Conservation (phyloP, 2,797 vertebrate species). For the Onychomys arenicola region DNA sequence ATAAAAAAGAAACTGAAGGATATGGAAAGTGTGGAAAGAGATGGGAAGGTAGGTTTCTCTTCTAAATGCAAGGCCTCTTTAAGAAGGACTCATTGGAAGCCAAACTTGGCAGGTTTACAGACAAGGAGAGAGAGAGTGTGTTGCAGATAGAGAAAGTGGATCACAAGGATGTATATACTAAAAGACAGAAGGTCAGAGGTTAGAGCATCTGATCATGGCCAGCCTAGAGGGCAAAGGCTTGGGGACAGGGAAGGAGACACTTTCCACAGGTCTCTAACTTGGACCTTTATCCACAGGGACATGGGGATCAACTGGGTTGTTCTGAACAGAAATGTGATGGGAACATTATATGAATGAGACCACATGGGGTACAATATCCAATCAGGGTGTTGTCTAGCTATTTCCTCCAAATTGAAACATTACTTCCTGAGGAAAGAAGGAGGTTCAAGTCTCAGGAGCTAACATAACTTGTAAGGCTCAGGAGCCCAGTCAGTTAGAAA, state of each 20-base stretch:
- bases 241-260: neutral
- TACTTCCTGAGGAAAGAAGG: too few species aligned
- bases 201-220: neutral
- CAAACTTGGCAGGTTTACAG: neutral
- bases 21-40: neutral
- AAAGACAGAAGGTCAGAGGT: neutral
- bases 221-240: neutral
- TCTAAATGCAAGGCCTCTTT: neutral
- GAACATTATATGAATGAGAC: neutral
- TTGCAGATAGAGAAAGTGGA: neutral
- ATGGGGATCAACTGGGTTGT: neutral
- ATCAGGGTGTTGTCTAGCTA: too few species aligned
- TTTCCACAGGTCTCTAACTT: neutral
- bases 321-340: neutral
- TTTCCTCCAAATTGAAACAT: neutral
- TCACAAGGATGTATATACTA: neutral
- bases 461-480: neutral
- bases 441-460: neutral
- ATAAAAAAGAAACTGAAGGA: neutral
- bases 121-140: neutral
- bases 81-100: neutral
- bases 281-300: neutral
- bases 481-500: neutral
- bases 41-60: neutral
- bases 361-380: neutral